Evolutionary conservation across 1,140 invertebrate species (phyloP), one percentile per base, ranked within the genome.

Genomic region (Heliconius melpomene): DNA sequence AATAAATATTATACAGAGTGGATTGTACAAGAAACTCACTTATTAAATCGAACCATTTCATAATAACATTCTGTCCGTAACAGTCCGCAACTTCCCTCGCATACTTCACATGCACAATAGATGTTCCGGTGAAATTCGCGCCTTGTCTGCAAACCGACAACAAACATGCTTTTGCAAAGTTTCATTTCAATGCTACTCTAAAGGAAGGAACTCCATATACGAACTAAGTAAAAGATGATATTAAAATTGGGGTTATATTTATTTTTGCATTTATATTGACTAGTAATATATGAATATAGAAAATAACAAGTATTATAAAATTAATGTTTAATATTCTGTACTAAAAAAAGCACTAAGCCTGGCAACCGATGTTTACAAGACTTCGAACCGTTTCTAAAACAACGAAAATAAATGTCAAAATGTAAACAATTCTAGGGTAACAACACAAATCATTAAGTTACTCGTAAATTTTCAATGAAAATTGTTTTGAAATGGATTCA

Each of bases 31-130:
- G 8, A 86, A 70, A 87, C 94, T 91, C 84, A 95, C 94, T 95
- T 38, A 95, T 90, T 78, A 94, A 89, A 86, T 95, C 94, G 74
- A 94, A 95, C 94, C 94, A 95, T 83, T 93, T 94, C 87, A 91
- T 94, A 78, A 94, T 90, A 77, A 95, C 90, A 72, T 94, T 94
- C 83, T 94, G 93, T 18, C 89, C 92, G 73, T 94, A 93, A 60
- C 90, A 90, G 78, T 94, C 88, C 5, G 93, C 93, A 8, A 88
- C 87, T 79, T 94, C 90, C 74, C 87, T 88, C 9, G 86, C 91
- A 77, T 95, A 95, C 78, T 92, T 94, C 60, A 95, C 86, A 77
- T 95, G 93, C 5, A 95, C 86, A 81, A 93, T 91, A 20, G 91
- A 93, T 18, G 92, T 93, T 85, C 93, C 90, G 78, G 87, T 94